Percentiles rank a stretch among this genome's conserved stretches.
Conservation (phyloP, 30 jellyfish, hydroid and myxozoan species). For the Turritopsis rubra region DNA sequence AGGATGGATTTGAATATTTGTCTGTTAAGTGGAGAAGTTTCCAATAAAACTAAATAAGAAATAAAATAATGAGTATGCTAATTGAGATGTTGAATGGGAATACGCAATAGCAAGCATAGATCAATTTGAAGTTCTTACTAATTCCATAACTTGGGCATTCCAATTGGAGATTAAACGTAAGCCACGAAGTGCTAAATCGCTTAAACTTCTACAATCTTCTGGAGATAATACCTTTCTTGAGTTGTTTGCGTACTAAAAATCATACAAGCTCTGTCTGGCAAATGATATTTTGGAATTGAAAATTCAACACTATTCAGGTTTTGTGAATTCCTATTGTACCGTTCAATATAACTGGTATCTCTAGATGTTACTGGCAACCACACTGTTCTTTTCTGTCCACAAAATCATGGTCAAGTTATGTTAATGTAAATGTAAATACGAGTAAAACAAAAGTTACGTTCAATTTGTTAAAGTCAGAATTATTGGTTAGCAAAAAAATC, state of each 20-base stretch:
- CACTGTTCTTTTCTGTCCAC: no score
- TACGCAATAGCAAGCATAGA: no score
- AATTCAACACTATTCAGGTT: no score
- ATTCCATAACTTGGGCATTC: slow-evolving; percentile 95
- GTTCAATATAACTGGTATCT: no score
- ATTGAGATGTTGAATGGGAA: background rate
- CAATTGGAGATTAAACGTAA: slow-evolving; percentile 70
- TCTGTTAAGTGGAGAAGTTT: slow-evolving; percentile 88
- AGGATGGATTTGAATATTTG: slow-evolving; percentile 70
- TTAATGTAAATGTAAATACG: no score
- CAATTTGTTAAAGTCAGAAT: no score
- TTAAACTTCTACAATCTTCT: slow-evolving; percentile 53
- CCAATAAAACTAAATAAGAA: slow-evolving; percentile 73
- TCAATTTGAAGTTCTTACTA: slow-evolving; percentile 42
- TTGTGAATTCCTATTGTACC: no score
- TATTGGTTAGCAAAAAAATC: background rate
- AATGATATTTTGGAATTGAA: no score
- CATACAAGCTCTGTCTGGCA: background rate
- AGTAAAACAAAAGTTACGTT: no score
- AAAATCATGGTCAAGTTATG: no score
- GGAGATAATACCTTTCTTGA: slow-evolving; percentile 18
- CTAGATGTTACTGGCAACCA: no score
- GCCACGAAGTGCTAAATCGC: slow-evolving; percentile 73
- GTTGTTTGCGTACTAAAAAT: background rate
- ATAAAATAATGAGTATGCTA: background rate